Base-by-base conservation (phyloP, 2,888 invertebrate genomes). In the Papilio demoleus region DNA sequence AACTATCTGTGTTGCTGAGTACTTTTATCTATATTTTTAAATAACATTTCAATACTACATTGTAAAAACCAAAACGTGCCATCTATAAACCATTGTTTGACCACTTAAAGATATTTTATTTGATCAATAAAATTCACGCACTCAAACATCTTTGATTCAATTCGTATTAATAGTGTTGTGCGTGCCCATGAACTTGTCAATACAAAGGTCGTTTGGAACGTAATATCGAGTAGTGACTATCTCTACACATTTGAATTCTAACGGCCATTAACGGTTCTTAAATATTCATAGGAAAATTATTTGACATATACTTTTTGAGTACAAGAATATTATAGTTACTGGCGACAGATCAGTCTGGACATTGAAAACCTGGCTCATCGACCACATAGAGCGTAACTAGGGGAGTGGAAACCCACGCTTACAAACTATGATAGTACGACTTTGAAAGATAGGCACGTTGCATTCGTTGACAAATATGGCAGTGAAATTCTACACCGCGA, bases 401-500 rank as follows among this genome's bases (percentile, higher is more conserved):
- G 1, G 17, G 8, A 42, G 2, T 19, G 8, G 1, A 4, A 45
- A 45, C 17, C 19, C 19, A 4, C 17, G 24, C 24, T 50, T 12
- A 22, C 12, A 17, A 24, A 50, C 53, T 8, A n/a, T n/a, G 42
- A 27, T 42, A 61, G n/a, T 12, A 22, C 42, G 17, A 42, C 14
- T 56, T 65, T 45, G 42, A 34, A 24, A 27, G 47, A 38, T 50
- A 38, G 22, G 38, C 24, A 42, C 47, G 14, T n/a, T 60, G 45
- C 56, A 59, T 56, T 65, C 65, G 70, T 58, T 56, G 74, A 76
- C 77, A 68, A 74, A 85, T 77, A 80, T 71, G 81, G 80, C 75
- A 75, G 81, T 80, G 81, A 83, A 86, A 85, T 81, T 81, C 72
- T 70, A 72, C 70, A 74, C 73, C 70, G 73, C 69, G 72, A 73